Base-by-base conservation (phyloP, 1,140 invertebrate species). In the Pectinophora gossypiella region DNA sequence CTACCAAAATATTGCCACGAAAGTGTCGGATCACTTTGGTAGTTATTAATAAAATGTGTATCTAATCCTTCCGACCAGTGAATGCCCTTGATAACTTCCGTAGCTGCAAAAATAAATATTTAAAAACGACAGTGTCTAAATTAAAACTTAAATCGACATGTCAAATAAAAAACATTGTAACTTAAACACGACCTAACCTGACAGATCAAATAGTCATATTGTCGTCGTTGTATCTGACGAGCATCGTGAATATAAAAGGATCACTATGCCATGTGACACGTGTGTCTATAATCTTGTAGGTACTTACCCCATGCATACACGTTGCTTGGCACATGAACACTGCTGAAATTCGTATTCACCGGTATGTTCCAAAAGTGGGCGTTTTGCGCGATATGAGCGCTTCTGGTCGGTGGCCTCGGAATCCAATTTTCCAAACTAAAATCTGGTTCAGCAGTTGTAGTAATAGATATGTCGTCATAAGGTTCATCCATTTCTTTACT, bases 1-100 rank as follows among this genome's bases (percentile, higher is more conserved):
- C 96, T 98, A 22, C 97, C 97, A 89, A 99, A 99, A 87, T 97
- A 99, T 88, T 99, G 98, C 96, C 96, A 99, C 3, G 95, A 95
- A 19, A 99, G 89, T 3, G 95, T 95, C 5, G 95, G 94, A 88
- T 99, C 96, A 27, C 91, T 89, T 72, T 95, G 91, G 68, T 95
- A 96, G 82, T 99, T 99, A 63, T 93, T 93, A 62, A 90, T 91
- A 82, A 99, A 99, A 56, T 94, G 95, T 40, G 92, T 91, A 81
- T 98, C 96, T 56, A 99, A 88, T 38, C 93, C 91, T 70, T 95
- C 93, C 1, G 97, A 97, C 94, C 94, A 95, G 64, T 91, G 91
- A 51, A 94, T 94, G 43, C 90, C 91, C 70, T 91, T 89, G 43
- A 92, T 92, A 15, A 92, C 91, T 68, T 92, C 90, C 54, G 88